Evolutionary conservation across 2,888 invertebrate genomes (phyloP).

Genomic region (Microctonus brassicae): DNA sequence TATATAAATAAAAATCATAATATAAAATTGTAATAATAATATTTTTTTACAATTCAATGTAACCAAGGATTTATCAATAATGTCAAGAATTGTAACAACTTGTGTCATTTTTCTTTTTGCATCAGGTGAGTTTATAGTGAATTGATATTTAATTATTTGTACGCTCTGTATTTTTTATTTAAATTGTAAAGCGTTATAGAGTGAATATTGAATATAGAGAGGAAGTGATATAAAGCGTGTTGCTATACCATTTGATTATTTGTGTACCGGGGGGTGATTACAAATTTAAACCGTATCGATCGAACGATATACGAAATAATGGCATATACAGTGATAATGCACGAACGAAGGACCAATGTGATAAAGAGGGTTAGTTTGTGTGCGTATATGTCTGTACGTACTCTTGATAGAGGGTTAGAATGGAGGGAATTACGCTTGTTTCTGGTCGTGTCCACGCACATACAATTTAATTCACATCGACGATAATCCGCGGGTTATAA

Average conservation of each 20-base stretch:
- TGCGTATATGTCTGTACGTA: background rate
- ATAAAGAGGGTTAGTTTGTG: background rate
- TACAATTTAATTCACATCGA: conserved; percentile 45
- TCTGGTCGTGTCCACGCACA: conserved; percentile 28
- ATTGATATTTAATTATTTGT: background rate
- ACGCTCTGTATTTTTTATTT: background rate
- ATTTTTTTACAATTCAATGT: background rate
- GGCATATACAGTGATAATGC: conserved; percentile 40
- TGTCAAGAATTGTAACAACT: background rate
- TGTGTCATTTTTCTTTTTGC: background rate
- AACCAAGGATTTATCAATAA: background rate
- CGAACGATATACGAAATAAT: conserved; percentile 39
- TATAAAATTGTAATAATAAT: background rate
- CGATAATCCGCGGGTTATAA: conserved; percentile 47
- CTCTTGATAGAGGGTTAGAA: background rate
- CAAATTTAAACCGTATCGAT: conserved; percentile 48
- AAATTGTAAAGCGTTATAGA: background rate
- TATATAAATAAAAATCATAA: background rate
- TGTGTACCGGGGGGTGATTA: conserved; percentile 43
- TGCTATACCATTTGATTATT: conserved; percentile 37
- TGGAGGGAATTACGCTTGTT: conserved; percentile 32
- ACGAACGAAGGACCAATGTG: conserved; percentile 34
- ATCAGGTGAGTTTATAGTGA: conserved; percentile 2
- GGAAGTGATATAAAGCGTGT: background rate
- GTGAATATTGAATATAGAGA: background rate